phyloP scores from a whole-genome alignment of 2,888 invertebrate species.

The Plebejus argus region DNA sequence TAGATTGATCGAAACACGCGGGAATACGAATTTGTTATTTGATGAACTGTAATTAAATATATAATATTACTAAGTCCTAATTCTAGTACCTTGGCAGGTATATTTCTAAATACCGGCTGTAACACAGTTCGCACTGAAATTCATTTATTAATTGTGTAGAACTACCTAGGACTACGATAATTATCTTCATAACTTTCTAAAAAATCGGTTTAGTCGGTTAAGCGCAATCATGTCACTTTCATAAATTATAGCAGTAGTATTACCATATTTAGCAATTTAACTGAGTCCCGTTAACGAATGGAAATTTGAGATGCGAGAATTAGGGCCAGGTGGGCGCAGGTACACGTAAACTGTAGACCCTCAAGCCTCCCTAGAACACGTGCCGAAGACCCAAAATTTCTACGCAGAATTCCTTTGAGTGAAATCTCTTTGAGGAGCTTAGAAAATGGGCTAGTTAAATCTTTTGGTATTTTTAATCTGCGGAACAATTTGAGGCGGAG shows the following conservation, averaged over 20 bases:
- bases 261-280: background rate
- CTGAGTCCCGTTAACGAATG: background rate
- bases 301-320: background rate
- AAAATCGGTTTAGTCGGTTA: too few relatives aligned
- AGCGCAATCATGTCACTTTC: too few relatives aligned
- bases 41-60: background rate
- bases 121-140: too few relatives aligned
- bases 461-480: slow-evolving; percentile 18
- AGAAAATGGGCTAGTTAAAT: background rate
- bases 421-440: background rate
- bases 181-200: too few relatives aligned
- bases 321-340: background rate
- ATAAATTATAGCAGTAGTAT: background rate
- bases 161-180: too few relatives aligned
- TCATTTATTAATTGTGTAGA: too few relatives aligned
- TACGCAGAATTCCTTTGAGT: background rate
- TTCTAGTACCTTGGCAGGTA: too few relatives aligned
- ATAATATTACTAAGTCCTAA: background rate
- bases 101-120: too few relatives aligned
- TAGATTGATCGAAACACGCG: background rate
- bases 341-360: background rate
- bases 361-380: background rate
- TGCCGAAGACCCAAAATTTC: background rate
- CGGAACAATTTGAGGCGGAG: background rate
- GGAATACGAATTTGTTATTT: background rate